Percentiles rank a stretch among this genome's conserved stretches.
phyloP scores from a whole-genome alignment of 2,888 invertebrate genomes.

The Hetaerina titia region DNA sequence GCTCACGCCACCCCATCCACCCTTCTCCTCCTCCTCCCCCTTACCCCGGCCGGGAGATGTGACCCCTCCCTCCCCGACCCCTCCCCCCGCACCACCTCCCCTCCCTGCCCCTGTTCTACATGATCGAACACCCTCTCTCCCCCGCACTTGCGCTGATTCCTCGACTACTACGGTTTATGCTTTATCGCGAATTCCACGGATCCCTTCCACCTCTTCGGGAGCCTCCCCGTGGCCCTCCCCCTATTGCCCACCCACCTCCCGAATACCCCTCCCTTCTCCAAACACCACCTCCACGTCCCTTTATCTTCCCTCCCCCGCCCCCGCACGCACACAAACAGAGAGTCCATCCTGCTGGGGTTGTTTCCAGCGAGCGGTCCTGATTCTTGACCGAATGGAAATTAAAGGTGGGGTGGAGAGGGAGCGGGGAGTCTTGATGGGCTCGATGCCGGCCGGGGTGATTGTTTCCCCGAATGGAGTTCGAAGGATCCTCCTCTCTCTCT shows the following conservation, averaged over 20 bases:
- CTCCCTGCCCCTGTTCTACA: constrained; percentile 47
- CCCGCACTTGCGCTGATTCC: constrained; percentile 52
- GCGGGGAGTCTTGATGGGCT: neutral
- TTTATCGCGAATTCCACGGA: constrained; percentile 50
- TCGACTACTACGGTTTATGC: constrained; percentile 41
- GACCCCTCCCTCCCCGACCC: neutral
- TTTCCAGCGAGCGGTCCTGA: neutral
- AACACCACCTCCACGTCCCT: neutral
- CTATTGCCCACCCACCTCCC: neutral
- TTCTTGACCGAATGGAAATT: neutral
- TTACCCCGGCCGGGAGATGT: too few species aligned
- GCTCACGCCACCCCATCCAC: neutral
- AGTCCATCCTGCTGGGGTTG: neutral
- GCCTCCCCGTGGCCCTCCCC: neutral
- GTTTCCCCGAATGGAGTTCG: neutral
- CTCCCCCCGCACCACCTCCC: neutral
- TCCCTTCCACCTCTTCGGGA: neutral
- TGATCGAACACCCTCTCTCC: constrained; percentile 42
- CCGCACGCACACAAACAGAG: neutral
- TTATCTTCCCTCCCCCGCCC: neutral
- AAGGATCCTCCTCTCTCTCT: neutral
- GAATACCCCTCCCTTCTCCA: neutral
- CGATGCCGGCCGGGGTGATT: neutral
- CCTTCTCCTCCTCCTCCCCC: neutral
- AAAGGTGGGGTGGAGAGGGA: neutral